Evolutionary conservation across 2,113 vertebrate species (phyloP).

Genomic region (Lathamus discolor): DNA sequence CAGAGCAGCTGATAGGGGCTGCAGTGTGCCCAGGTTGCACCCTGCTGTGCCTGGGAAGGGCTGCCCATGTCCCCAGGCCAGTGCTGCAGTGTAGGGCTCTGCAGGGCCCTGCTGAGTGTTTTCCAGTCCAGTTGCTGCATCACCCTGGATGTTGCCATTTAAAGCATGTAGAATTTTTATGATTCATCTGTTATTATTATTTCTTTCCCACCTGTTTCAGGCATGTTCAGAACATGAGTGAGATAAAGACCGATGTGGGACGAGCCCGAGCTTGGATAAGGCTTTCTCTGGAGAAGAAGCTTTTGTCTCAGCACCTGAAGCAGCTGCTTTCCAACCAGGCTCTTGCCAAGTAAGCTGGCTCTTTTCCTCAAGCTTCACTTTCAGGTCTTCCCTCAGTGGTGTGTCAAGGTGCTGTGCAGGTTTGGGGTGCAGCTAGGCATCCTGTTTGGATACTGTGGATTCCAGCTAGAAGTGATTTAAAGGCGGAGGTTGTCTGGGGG

Average conservation of each 20-base stretch:
- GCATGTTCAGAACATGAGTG: conserved; percentile 92
- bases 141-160: background rate
- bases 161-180: background rate
- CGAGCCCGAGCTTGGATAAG: conserved; percentile 94
- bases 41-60: fast-evolving
- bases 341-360: conserved; percentile 82
- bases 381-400: background rate
- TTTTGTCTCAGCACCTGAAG: conserved; percentile 94
- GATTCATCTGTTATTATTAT: background rate
- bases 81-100: background rate
- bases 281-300: conserved; percentile 94
- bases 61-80: fast-evolving
- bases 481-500: background rate
- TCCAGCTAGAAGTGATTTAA: background rate
- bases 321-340: conserved; percentile 87
- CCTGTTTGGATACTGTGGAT: background rate
- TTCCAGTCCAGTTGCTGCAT: background rate
- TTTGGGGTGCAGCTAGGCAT: background rate
- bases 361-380: background rate
- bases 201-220: conserved; percentile 55
- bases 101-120: fast-evolving
- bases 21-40: fast-evolving
- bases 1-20: background rate
- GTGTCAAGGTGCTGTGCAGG: background rate
- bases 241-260: conserved; percentile 93